Evolutionary conservation across 2,888 invertebrate genomes (phyloP), one percentile per base, ranked within the genome.

Genomic region (Amphimallon solstitiale): DNA sequence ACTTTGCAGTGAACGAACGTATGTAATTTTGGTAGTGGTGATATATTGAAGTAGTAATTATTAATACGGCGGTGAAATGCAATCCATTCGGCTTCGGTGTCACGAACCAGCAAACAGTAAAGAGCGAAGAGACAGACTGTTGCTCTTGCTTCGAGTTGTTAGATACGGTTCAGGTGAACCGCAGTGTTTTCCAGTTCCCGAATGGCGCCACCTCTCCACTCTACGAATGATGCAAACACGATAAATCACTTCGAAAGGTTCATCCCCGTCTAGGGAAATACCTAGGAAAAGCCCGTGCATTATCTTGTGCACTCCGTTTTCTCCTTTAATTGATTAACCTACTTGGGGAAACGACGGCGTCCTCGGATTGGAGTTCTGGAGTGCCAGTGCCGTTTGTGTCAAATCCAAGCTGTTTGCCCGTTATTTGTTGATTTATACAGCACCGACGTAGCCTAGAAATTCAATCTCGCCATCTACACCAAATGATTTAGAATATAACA

Each of bases 171-270:
- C 49, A 59, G 56, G 56, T 59, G 56, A 59, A 43, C 56, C 56
- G 56, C 56, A 59, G 43, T 59, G 56, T 59, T 59, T 59, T 59
- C 56, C 29, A 43, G 43, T 34, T 59, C 56, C 34, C 56, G 45
- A 43, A 59, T 38, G 56, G 56, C 43, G 43, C 43, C 43, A 59
- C 56, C 34, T 34, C 56, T 43, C 56, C 43, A 59, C 56, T 40
- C 38, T 9, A 29, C 29, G 43, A 43, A 43, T 38, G 63, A 63
- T 63, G 63, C 63, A 63, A 63, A 70, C 70, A 70, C 64, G 70
- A 70, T 70, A 70, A 70, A 70, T 70, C 70, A 70, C 70, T 70
- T 67, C 67, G 68, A 63, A 67, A 68, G 70, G 63, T 64, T 65
- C 67, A 62, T 66, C 67, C 66, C 67, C 63, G 64, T 66, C 68